Base-by-base conservation (phyloP, 2,888 invertebrate species). In the Galerucella nymphaeae region DNA sequence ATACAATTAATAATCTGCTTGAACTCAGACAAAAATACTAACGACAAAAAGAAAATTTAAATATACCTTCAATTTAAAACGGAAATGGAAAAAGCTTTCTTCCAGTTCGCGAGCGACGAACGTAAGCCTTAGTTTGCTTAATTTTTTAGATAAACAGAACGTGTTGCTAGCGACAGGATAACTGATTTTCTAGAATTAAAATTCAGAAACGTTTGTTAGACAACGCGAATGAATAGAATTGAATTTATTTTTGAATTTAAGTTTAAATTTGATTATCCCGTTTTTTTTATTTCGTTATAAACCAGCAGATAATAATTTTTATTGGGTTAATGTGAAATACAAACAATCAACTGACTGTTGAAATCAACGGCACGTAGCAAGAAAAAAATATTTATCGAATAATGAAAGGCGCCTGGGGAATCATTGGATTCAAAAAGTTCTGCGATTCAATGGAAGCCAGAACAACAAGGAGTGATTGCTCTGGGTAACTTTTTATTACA, bases 381-480 rank as follows among this genome's bases (percentile, higher is more conserved):
- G 45, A 50, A n/a, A 50, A 48, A 50, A n/a, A n/a, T 50, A 50
- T 61, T 58, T 30, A 66, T 58, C 66, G 58, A 23, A 61, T 67
- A 30, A 20, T 14, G 23, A 53, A 61, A 48, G 23, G 59, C 50
- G 67, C 45, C 59, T 23, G 6, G 48, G 58, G 50, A 67, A 59
- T 67, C 48, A 14, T 14, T 42, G 58, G 59, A 59, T 50, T 59
- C 59, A 61, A 67, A 67, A 67, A 67, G 59, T 67, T 59, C n/a
- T 67, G 67, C 53, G 67, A 59, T 66, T 61, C 59, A 71, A 66
- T 58, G 63, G 66, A 66, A 45, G 62, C 66, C 55, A 66, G 66
- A 62, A 59, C 57, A 66, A 63, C 71, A 71, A 71, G 66, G 67
- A 71, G 48, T 66, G 71, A 71, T 71, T 71, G 71, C 57, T 66